phyloP scores from a whole-genome alignment of 1,140 invertebrate species.

The Procambarus clarkii region DNA sequence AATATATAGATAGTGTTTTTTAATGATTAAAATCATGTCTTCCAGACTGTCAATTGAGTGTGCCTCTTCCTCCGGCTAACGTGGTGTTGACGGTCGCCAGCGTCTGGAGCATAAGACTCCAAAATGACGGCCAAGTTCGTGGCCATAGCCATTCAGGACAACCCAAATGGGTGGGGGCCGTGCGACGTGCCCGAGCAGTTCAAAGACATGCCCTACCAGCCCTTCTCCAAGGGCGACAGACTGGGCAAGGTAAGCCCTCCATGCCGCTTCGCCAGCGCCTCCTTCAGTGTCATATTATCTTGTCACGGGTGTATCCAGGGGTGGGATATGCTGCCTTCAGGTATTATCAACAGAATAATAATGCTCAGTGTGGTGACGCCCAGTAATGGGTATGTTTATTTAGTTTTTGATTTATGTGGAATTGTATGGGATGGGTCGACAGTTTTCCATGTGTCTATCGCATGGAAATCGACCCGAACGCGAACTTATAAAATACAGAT shows the following conservation, averaged over 20 bases:
- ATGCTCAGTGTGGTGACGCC: no score
- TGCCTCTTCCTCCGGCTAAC: neutral
- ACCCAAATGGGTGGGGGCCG: slow-evolving; percentile 95
- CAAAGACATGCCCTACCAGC: slow-evolving; percentile 98
- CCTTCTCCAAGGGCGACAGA: slow-evolving; percentile 97
- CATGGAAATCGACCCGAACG: no score
- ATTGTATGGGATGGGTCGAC: no score
- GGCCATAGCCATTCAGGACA: slow-evolving; percentile 89
- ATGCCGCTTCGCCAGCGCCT: no score
- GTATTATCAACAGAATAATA: no score
- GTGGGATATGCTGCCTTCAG: no score
- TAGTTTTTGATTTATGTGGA: no score
- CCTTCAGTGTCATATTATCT: no score
- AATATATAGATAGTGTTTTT: neutral
- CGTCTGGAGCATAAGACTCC: neutral
- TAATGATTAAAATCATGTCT: neutral
- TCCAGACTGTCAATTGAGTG: neutral
- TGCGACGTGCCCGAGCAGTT: slow-evolving; percentile 95
- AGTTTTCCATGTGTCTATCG: no score
- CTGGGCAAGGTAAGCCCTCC: slow-evolving; percentile 86
- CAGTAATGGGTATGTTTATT: no score
- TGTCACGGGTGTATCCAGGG: no score
- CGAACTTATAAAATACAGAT: no score
- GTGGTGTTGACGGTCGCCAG: neutral
- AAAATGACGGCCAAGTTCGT: slow-evolving; percentile 76